Base-by-base conservation (phyloP, 92 coral and sea anemone species). In the Scolanthus callimorphus region DNA sequence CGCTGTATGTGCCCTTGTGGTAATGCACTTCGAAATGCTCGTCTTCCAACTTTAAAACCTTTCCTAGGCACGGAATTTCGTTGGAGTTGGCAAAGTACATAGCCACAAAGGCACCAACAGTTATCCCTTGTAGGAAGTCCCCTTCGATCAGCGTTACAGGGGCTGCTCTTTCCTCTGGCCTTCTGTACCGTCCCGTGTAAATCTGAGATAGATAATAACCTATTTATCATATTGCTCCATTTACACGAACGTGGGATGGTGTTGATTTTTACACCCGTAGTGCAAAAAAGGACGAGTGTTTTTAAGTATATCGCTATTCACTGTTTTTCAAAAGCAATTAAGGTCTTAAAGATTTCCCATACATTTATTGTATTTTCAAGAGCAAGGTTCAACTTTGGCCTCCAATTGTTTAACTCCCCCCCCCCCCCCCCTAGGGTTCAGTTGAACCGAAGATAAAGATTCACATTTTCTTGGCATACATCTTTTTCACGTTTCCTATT, bases 1-100 rank as follows among this genome's bases (percentile, higher is more conserved):
- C 76, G 15, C 29, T 2, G 49, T 66, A 81, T 27, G 84, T 77
- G 0, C 88, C 83, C 61, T 76, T 81, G 70, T 75, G 76, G 66
- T 81, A 76, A 34, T 67, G 73, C 29, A 81, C 55, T 34, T 59
- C 52, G 39, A 67, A 81, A 1, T 43, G 57, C 13, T 59, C 41
- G 27, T 49, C 63, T 19, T 31, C 19, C 55, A 70, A 52, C 52
- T 66, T 74, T 34, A 57, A 31, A 2, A 79, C 63, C 39, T 64
- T 47, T 1, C 81, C 81, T 61, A 77, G 59, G 11, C 49, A 51
- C 49, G 79, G 84, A n/a, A 29, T 39, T 25, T 69, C 49, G 20
- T 71, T 44, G 9, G 51, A 61, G 51, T 70, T 77, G 52, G 55
- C 50, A 2, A 69, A 29, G 11, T 15, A 29, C 29, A 69, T 20